A percentile compares a stretch with the other conserved stretches of the same genome.
Conservation (phyloP, 2,113 vertebrate genomes). For the Cynoglossus semilaevis region DNA sequence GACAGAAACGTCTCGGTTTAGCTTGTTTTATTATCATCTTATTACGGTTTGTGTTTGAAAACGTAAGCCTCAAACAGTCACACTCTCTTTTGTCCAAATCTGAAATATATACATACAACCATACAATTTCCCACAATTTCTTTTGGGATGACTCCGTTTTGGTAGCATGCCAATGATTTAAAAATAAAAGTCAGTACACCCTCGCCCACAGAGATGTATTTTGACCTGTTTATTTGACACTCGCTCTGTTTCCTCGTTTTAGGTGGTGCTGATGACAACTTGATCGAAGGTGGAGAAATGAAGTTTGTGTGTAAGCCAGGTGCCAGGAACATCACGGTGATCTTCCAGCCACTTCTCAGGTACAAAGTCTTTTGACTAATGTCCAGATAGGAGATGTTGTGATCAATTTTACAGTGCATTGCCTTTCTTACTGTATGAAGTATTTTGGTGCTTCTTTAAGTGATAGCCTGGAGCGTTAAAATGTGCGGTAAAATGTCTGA, state of each 20-base stretch:
- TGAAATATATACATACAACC: too few species aligned
- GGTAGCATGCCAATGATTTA: too few species aligned
- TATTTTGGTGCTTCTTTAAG: too few species aligned
- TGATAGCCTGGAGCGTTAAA: too few species aligned
- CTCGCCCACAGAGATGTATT: neutral
- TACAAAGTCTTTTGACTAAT: constrained; percentile 50
- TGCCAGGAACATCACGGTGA: constrained; percentile 95
- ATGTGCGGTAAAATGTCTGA: too few species aligned
- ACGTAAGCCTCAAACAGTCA: too few species aligned
- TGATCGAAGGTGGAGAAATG: constrained; percentile 96
- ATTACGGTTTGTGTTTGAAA: constrained; percentile 2
- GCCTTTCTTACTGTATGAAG: too few species aligned
- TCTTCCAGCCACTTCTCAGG: constrained; percentile 96
- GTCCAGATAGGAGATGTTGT: neutral
- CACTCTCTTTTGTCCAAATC: too few species aligned
- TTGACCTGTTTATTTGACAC: neutral
- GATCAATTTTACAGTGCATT: neutral
- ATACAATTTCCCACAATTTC: too few species aligned
- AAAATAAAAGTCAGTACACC: too few species aligned
- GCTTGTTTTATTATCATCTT: constrained; percentile 32
- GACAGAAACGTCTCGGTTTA: neutral
- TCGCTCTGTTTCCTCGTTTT: constrained; percentile 20
- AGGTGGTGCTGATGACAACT: constrained; percentile 96
- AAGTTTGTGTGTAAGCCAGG: constrained; percentile 98
- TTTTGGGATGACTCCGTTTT: too few species aligned